Base-by-base conservation (phyloP, 2,888 invertebrate genomes). In the Drosophila pseudotakahashii region DNA sequence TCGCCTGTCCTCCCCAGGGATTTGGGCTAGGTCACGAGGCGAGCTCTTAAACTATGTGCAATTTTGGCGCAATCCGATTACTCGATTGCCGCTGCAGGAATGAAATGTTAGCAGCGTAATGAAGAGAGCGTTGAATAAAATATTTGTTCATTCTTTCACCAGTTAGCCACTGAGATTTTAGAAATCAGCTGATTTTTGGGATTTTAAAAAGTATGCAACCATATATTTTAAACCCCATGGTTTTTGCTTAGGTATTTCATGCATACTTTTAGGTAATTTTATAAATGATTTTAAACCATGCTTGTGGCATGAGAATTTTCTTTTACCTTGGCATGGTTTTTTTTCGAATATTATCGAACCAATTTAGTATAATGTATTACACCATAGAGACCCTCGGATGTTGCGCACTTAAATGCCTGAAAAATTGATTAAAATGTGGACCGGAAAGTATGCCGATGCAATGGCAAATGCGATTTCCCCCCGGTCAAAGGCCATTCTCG, bases 391-490 rank as follows among this genome's bases (percentile, higher is more conserved):
- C 53, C 62, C 64, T 52, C 45, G 64, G 13, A 52, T 37, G 19
- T 16, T 30, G 42, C n/a, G 42, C 59, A 36, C 48, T 54, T 63
- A 36, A 52, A 34, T 39, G 53, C 39, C 14, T 54, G 41, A 36
- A 54, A 67, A 63, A 67, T 63, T 37, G 39, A 63, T 67, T 67
- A 53, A 70, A 59, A 54, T 50, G 48, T 60, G 37, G 16, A 26
- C 37, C 50, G 36, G 39, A 42, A 68, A 44, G 48, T 50, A 51
- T 54, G 44, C 50, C 37, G 34, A 61, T 51, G 42, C 53, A 51
- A 61, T 50, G 51, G 52, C 7, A 51, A 54, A 71, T 70, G 47
- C 47, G 48, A 77, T 72, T 82, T 69, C 67, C 55, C 50, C 19
- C 19, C 36, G 51, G 37, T 55, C 52, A 57, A 47, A 42, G 52